These are phyloP conservation scores for Ptilorrhoa leucosticta DNA, from an alignment of 2,113 vertebrate genomes.

Conservation along the genomic window DNA sequence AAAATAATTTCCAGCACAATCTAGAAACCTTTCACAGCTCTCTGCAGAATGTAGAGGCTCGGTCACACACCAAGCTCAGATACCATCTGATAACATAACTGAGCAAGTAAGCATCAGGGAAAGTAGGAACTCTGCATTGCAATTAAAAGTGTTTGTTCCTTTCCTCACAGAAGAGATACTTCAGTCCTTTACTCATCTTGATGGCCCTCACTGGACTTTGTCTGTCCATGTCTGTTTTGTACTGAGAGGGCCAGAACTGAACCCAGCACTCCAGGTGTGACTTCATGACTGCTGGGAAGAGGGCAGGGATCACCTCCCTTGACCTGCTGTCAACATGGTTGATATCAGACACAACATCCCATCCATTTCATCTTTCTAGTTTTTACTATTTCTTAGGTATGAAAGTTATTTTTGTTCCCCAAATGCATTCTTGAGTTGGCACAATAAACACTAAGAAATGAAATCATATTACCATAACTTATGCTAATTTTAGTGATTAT, in stretches of 20 bases:
- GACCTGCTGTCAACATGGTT: rapidly evolving
- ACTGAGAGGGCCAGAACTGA: background rate
- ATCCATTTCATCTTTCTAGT: background rate
- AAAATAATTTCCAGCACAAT: background rate
- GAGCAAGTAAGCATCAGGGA: background rate
- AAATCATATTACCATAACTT: background rate
- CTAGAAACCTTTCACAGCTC: background rate
- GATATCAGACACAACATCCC: background rate
- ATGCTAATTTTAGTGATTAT: background rate
- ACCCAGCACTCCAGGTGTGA: background rate
- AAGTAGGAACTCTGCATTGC: background rate
- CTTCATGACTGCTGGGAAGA: background rate
- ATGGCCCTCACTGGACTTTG: background rate
- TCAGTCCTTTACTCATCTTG: background rate
- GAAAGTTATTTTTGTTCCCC: background rate
- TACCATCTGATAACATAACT: background rate
- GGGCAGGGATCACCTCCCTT: background rate
- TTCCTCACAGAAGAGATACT: background rate
- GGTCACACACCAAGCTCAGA: background rate
- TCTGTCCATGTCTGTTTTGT: background rate
- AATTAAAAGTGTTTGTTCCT: background rate
- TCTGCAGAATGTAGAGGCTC: background rate
- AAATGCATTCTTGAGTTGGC: background rate
- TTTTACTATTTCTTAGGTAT: background rate
- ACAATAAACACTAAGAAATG: background rate